Evolutionary conservation across 2,797 vertebrate genomes (phyloP), one percentile per base, ranked within the genome.

Genomic region (Chelidonichthys spinosus): DNA sequence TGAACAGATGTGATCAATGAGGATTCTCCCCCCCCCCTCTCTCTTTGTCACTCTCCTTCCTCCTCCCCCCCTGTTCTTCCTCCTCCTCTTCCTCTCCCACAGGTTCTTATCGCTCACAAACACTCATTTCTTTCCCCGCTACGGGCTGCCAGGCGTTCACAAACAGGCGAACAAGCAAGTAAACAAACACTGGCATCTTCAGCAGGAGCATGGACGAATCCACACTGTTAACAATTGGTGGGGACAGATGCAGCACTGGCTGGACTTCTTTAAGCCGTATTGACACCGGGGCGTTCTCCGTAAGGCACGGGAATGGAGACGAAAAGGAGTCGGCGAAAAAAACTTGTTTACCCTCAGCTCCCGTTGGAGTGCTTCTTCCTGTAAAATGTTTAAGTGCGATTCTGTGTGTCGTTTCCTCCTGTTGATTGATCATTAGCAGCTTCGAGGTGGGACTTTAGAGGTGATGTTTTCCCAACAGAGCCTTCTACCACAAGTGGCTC

Each of bases 101-200:
- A 63, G 78, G 80, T 87, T 25, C 90, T 89, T 92, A 89, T 92
- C 90, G 70, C 84, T 88, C 70, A 63, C 74, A 85, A 89, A 90
- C 90, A 90, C 85, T 88, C 88, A 56, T 86, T 86, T 87, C 81
- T 81, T 64, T 68, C 71, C 69, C 72, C 35, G 62, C 72, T 65
- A 85, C 37, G 25, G 69, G 78, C 83, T 81, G 81, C 72, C 81
- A 71, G 82, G 81, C 59, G 61, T 64, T 39, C 78, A 83, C 81
- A 85, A 72, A 72, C 86, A 72, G 69, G 52, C 39, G 36, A 46
- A 62, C 42, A 15, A 72, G 71, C 85, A 49, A 69, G 79, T 84
- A 87, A 90, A 89, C 84, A 89, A 85, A 89, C 72, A 53, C 62
- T 37, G 64, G 64, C 70, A 11, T 78, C 75, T 82, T 77, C 43